Evolutionary conservation across 2,888 invertebrate genomes (phyloP).

Genomic region (Volucella zonaria): DNA sequence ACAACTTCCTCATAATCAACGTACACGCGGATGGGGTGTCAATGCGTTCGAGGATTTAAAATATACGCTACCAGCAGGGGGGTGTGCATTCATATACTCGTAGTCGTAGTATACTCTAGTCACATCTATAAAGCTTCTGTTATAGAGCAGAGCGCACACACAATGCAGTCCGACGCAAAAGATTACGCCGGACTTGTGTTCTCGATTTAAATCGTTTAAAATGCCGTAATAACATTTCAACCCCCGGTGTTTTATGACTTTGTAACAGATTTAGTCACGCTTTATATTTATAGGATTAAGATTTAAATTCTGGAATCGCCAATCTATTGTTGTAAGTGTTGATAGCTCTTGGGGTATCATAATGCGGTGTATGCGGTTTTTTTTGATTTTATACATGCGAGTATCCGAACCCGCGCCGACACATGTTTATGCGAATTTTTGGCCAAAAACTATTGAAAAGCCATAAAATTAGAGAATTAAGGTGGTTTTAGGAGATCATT

Average conservation of each 20-base stretch:
- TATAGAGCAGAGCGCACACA: conserved; percentile 29
- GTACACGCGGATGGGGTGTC: conserved; percentile 55
- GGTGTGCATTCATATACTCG: conserved; percentile 16
- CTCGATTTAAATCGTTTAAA: conserved; percentile 76
- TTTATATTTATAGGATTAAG: conserved; percentile 75
- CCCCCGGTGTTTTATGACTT: conserved; percentile 76
- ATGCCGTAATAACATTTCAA: conserved; percentile 74
- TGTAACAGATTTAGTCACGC: conserved; percentile 75
- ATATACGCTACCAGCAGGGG: conserved; percentile 59
- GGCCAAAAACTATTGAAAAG: conserved; percentile 27
- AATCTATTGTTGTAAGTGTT: conserved; percentile 52
- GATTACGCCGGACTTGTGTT: conserved; percentile 75
- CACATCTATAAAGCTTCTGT: conserved; percentile 18
- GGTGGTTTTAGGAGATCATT: conserved; percentile 2
- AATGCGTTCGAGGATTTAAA: conserved; percentile 70
- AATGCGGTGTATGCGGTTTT: conserved; percentile 33
- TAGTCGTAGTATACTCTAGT: background rate
- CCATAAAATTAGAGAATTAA: conserved; percentile 45
- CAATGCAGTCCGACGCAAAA: conserved; percentile 64
- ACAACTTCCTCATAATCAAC: conserved; percentile 36
- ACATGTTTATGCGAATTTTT: conserved; percentile 31
- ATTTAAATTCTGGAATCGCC: conserved; percentile 57
- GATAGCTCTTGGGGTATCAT: conserved; percentile 27
- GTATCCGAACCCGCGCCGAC: background rate
- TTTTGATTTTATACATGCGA: background rate